Evolutionary conservation across 1,140 invertebrate genomes (phyloP).

Genomic region (Drosophila oshimai): DNA sequence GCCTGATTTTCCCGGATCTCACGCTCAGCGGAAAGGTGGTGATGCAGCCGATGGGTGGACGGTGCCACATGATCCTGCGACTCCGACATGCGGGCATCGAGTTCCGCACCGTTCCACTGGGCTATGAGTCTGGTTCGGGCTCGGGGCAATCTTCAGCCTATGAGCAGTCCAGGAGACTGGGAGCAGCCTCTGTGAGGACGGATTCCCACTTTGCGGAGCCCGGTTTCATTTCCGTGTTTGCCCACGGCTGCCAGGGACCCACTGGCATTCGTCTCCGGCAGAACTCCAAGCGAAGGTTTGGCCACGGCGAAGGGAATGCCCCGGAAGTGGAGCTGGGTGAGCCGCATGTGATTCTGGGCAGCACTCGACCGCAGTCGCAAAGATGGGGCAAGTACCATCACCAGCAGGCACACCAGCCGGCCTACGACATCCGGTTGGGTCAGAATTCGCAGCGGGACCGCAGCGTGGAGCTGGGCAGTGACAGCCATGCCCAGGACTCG

Average conservation of each 20-base stretch:
- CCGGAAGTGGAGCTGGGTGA: slow-evolving; percentile 64
- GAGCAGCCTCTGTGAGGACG: slow-evolving; percentile 89
- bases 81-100: slow-evolving; percentile 90
- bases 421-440: slow-evolving; percentile 63
- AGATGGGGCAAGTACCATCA: slow-evolving; percentile 55
- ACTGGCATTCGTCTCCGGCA: slow-evolving; percentile 68
- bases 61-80: slow-evolving; percentile 90
- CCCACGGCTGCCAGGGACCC: slow-evolving; percentile 88
- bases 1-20: slow-evolving; percentile 89
- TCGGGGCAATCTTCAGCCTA: slow-evolving; percentile 19
- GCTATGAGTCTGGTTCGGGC: slow-evolving; percentile 33
- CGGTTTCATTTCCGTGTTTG: slow-evolving; percentile 91
- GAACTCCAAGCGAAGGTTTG: slow-evolving; percentile 76
- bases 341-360: slow-evolving; percentile 68
- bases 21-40: slow-evolving; percentile 90
- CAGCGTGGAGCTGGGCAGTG: slow-evolving; percentile 49
- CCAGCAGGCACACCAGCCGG: neutral
- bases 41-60: slow-evolving; percentile 84
- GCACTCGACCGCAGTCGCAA: slow-evolving; percentile 1
- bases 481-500: slow-evolving; percentile 39
- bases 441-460: slow-evolving; percentile 50
- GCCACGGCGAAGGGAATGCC: too few species aligned
- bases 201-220: slow-evolving; percentile 92
- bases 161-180: slow-evolving; percentile 82
- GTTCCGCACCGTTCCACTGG: slow-evolving; percentile 84